Base-by-base conservation (phyloP, 2,888 invertebrate genomes). In the Hydrotaea cyrtoneurina region DNA sequence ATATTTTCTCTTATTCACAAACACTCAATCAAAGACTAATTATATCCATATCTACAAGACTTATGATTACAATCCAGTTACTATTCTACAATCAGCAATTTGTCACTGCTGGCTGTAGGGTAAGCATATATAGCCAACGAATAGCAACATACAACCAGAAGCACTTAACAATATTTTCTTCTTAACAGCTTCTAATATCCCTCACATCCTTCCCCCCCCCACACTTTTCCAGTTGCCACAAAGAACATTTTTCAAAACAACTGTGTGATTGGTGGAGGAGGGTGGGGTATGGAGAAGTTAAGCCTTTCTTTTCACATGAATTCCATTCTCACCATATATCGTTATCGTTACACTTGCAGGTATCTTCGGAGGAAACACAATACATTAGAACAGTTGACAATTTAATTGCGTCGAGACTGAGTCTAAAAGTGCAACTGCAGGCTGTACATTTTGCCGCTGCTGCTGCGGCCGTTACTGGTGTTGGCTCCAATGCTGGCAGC, bases 361-460 rank as follows among this genome's bases (percentile, higher is more conserved):
- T 92, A 78, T 88, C 88, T 87, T 88, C 91, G 57, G 91, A 91
- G 72, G 92, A 92, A 87, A 90, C 90, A 43, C 91, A 92, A 88
- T 92, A 91, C 87, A 91, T 92, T 87, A 90, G 89, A 87, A 91
- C 92, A 72, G 88, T 89, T 87, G 92, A 92, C 87, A 91, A 89
- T 87, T 89, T 92, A 88, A 90, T 91, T 88, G 91, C 92, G 86
- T 92, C 92, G 86, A 89, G 91, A 84, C 90, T 92, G 84, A 91
- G 90, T 87, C 89, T 93, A 72, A 90, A 91, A 88, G 87, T 93
- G 83, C 92, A 92, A 89, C 88, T 93, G 88, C 92, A 92, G 87
- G 89, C 91, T 83, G 89, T 89, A 83, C 92, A 93, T 88, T 93
- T 93, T 89, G 88, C 88, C 86, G 88, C 88, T 82, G 89, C 85